phyloP scores from a whole-genome alignment of 2,888 invertebrate genomes.

The Athalia rosae region DNA sequence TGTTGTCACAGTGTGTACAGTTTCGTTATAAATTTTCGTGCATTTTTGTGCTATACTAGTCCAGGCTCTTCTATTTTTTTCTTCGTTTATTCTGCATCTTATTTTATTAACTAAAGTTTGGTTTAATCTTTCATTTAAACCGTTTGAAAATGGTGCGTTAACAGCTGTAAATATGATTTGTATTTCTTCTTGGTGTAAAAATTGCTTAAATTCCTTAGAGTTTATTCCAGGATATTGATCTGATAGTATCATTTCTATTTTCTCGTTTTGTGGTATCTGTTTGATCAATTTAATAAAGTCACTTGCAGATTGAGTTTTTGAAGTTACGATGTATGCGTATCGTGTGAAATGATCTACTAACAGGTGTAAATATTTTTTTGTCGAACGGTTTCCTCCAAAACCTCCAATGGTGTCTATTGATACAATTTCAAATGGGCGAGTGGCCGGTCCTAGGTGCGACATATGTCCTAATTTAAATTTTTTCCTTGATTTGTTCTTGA shows the following conservation, averaged over 20 bases:
- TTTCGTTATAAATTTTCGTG: too few species aligned
- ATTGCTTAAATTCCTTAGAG: slow-evolving; percentile 30
- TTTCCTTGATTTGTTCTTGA: slow-evolving; percentile 40
- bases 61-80: slow-evolving; percentile 42
- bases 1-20: too few species aligned
- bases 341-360: slow-evolving; percentile 30
- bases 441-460: slow-evolving; percentile 39
- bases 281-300: slow-evolving; percentile 25
- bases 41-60: slow-evolving; percentile 40
- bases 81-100: slow-evolving; percentile 40
- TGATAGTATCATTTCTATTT: slow-evolving; percentile 15
- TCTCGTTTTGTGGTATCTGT: slow-evolving; percentile 16
- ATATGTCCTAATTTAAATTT: slow-evolving; percentile 42
- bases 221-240: slow-evolving; percentile 24
- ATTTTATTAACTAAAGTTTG: slow-evolving; percentile 51
- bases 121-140: slow-evolving; percentile 53
- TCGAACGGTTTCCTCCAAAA: slow-evolving; percentile 40
- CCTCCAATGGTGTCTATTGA: slow-evolving; percentile 42
- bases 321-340: slow-evolving; percentile 42
- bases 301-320: slow-evolving; percentile 42
- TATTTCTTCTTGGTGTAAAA: slow-evolving; percentile 22
- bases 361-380: slow-evolving; percentile 45
- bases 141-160: slow-evolving; percentile 51
- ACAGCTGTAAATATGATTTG: slow-evolving; percentile 35
- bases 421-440: slow-evolving; percentile 39